phyloP scores from a whole-genome alignment of 2,113 vertebrate genomes.

The Sinocyclocheilus anophthalmus region DNA sequence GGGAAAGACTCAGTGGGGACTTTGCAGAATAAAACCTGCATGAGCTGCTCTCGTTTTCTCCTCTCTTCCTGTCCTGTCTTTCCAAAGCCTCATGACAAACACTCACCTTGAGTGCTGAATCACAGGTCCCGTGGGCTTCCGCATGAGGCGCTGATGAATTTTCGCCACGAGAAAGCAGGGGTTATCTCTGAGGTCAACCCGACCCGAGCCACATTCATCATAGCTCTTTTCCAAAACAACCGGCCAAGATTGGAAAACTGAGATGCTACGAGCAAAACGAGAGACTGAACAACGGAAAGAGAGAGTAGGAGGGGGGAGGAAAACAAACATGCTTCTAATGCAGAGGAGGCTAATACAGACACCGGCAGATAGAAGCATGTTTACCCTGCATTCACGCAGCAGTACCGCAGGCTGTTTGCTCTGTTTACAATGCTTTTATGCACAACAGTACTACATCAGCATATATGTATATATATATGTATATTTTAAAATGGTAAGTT shows the following conservation, averaged over 20 bases:
- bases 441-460: neutral
- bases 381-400: conserved; percentile 46
- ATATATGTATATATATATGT: too few relatives aligned
- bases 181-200: conserved; percentile 50
- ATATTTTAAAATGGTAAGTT: too few relatives aligned
- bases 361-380: conserved; percentile 25
- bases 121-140: conserved; percentile 38
- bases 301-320: neutral
- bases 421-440: neutral
- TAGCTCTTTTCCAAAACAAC: conserved; percentile 27
- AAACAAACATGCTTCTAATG: conserved; percentile 26
- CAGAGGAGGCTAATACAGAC: conserved; percentile 6
- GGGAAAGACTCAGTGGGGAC: conserved; percentile 31
- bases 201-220: conserved; percentile 47
- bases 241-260: conserved; percentile 35
- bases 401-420: neutral
- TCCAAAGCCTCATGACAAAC: conserved; percentile 46
- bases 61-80: conserved; percentile 23
- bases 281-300: neutral
- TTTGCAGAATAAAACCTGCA: conserved; percentile 9
- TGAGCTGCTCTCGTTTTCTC: conserved; percentile 31
- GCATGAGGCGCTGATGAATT: conserved; percentile 47
- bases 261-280: conserved; percentile 13
- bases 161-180: conserved; percentile 43
- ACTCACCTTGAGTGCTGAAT: conserved; percentile 43